Base-by-base conservation (phyloP, 2,797 vertebrate species). In the Squalus acanthias region DNA sequence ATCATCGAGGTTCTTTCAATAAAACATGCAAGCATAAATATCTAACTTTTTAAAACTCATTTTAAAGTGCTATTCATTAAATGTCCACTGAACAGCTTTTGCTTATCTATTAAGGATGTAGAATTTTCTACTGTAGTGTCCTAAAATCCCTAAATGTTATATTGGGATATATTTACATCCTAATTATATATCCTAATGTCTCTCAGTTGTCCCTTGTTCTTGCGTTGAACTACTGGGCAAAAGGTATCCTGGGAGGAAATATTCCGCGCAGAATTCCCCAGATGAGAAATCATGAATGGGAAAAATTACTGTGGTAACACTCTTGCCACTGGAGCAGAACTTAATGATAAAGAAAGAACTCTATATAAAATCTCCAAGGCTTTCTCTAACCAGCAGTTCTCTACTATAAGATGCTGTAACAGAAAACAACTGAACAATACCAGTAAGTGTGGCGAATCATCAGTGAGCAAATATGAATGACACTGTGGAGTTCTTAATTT, bases 321-420 rank as follows among this genome's bases (percentile, higher is more conserved):
- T 67, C 60, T 93, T 93, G 91, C 65, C 91, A 46, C 60, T 67
- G n/a, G 17, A 91, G 88, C 29, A 63, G 57, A 67, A 67, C 7
- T 67, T 93, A 93, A 93, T 93, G 33, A 67, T 67, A 67, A 29
- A 93, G 91, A 65, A 92, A 93, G 63, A 39, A 33, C n/a, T 93
- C n/a, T 10, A 65, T 24, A 93, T 39, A 93, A 91, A 93, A 93
- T 46, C 91, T 93, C 63, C 91, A 93, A 93, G 91, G 63, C 6
- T 67, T 82, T 39, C 39, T 93, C 63, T 67, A 67, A 67, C 2
- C 88, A 33, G 5, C 57, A 60, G 60, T 22, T 93, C 33, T 93
- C 63, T 39, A 67, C 91, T 67, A 9, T 39, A 46, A 93, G 33
- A 39, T 67, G n/a, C 33, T 65, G 17, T 67, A 22, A n/a, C 33